phyloP scores from a whole-genome alignment of 2,888 invertebrate species.

The Chesias legatella region DNA sequence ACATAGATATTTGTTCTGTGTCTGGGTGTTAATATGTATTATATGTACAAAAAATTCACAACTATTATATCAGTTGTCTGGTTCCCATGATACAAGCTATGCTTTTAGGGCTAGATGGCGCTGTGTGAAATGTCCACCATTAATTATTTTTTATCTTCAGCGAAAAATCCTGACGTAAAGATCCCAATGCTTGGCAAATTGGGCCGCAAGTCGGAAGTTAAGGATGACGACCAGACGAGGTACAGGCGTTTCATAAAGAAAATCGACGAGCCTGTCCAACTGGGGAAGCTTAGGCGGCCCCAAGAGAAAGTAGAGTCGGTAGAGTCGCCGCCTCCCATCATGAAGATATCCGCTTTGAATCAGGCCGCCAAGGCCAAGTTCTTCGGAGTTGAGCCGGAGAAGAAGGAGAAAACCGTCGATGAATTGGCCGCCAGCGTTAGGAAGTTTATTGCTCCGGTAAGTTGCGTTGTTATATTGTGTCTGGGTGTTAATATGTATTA shows the following conservation, averaged over 20 bases:
- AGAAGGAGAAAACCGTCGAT: slow-evolving; percentile 64
- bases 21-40: too few relatives aligned
- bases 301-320: slow-evolving; percentile 48
- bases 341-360: slow-evolving; percentile 64
- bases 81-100: too few relatives aligned
- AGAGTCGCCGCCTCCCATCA: slow-evolving; percentile 46
- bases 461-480: slow-evolving; percentile 27
- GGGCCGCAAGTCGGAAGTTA: slow-evolving; percentile 54
- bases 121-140: too few relatives aligned
- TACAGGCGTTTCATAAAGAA: slow-evolving; percentile 57
- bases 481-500: too few relatives aligned
- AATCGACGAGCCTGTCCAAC: slow-evolving; percentile 61
- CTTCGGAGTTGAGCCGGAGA: slow-evolving; percentile 59
- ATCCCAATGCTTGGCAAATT: slow-evolving; percentile 61
- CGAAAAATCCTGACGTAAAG: slow-evolving; percentile 58
- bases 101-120: too few relatives aligned
- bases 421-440: slow-evolving; percentile 68
- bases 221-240: slow-evolving; percentile 56
- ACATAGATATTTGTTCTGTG: too few relatives aligned
- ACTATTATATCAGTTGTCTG: too few relatives aligned
- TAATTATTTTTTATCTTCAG: slow-evolving; percentile 11
- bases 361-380: slow-evolving; percentile 70
- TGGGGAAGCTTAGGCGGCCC: slow-evolving; percentile 62
- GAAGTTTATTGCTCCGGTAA: slow-evolving; percentile 71
- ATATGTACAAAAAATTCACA: too few relatives aligned